Evolutionary conservation across 2,113 vertebrate genomes (phyloP).

Genomic region (Scophthalmus maximus): DNA sequence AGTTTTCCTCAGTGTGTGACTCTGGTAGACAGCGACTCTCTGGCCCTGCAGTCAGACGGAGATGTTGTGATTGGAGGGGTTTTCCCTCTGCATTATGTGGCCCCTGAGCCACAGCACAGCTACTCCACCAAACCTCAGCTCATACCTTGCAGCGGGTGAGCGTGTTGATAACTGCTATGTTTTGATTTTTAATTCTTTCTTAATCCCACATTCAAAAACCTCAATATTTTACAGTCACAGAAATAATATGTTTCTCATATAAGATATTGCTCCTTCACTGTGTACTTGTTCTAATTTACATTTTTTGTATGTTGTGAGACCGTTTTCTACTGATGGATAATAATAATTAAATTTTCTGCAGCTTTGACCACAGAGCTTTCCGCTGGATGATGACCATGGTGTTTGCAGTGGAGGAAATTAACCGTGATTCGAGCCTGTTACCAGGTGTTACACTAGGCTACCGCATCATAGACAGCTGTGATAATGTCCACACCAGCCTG

Average conservation of each 20-base stretch:
- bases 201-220: no score
- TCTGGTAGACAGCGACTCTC: slow-evolving; percentile 49
- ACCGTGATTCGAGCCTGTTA: slow-evolving; percentile 70
- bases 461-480: slow-evolving; percentile 79
- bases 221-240: no score
- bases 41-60: slow-evolving; percentile 65
- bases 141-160: slow-evolving; percentile 77
- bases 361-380: slow-evolving; percentile 51
- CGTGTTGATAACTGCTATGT: slow-evolving; percentile 14
- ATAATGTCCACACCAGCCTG: slow-evolving; percentile 77
- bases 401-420: slow-evolving; percentile 81
- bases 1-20: slow-evolving; percentile 54
- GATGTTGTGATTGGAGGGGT: slow-evolving; percentile 80
- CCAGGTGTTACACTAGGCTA: slow-evolving; percentile 79
- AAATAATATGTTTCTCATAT: no score
- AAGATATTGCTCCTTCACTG: no score
- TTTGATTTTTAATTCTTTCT: no score
- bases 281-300: no score
- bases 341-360: background rate
- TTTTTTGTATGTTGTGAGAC: no score
- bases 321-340: no score
- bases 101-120: slow-evolving; percentile 45
- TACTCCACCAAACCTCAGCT: slow-evolving; percentile 66
- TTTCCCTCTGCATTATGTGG: slow-evolving; percentile 79
- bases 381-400: slow-evolving; percentile 79